Evolutionary conservation across 2,113 vertebrate species (phyloP), one percentile per base, ranked within the genome.

Genomic region (Amblyornis subalaris): DNA sequence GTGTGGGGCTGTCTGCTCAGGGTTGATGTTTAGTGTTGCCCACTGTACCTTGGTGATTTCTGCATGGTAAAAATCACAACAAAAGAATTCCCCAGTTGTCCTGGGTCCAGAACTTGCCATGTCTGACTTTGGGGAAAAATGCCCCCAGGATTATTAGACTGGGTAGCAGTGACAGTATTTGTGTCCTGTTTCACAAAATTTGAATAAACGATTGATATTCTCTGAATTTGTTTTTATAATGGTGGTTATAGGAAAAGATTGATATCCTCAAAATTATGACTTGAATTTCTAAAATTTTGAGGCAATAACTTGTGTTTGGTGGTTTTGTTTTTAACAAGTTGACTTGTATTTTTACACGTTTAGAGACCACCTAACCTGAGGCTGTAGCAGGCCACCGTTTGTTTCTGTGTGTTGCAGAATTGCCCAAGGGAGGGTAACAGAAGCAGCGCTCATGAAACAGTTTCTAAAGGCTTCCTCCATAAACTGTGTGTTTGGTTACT

Each of bases 81-180:
- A n/a, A 8, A 58, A 58, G 28, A 61, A 20, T 45, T 28, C 25
- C 29, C 23, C 9, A 17, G 4, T 70, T 35, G 10, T 83, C 38
- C 19, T 48, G 14, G 23, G 13, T 31, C 15, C 29, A 53, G 26
- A 50, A 21, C 22, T 62, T 82, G 9, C 28, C 5, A 1, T 81
- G 20, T 54, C 35, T 76, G 35, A 45, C n/a, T 26, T 47, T 29
- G 12, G 24, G 20, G 25, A 8, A 57, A 25, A 55, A n/a, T 19
- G 4, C 4, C 13, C 12, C 25, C 0, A 2, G 8, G 54, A 31
- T 45, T 57, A 48, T 2, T 42, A 24, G 25, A 12, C 17, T 48
- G 11, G 14, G 8, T 53, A 70, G 44, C 33, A 36, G n/a, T 40
- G 57, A 26, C 24, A 35, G 5, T 47, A 25, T 33, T 72, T 57